phyloP scores from a whole-genome alignment of 2,113 vertebrate species.

The human (Homo sapiens) region DNA sequence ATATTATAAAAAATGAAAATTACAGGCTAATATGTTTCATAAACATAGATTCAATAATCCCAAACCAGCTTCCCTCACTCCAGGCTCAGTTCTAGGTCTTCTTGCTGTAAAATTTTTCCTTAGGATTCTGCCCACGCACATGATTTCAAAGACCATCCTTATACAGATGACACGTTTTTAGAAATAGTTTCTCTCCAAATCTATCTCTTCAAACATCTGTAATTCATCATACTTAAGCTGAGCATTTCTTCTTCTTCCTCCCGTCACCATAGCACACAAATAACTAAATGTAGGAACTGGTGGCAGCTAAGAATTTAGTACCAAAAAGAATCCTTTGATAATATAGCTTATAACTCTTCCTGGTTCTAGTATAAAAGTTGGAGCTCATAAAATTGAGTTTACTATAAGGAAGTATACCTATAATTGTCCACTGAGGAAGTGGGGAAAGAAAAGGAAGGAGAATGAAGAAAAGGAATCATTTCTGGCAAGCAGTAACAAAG shows the following conservation, averaged over 20 bases:
- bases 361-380: neutral
- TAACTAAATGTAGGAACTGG: neutral
- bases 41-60: neutral
- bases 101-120: neutral
- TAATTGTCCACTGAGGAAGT: neutral
- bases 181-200: neutral
- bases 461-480: neutral
- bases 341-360: constrained; percentile 4
- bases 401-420: constrained; percentile 22
- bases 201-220: neutral
- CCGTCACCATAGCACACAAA: neutral
- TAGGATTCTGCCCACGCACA: neutral
- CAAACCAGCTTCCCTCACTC: neutral
- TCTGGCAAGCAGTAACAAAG: neutral
- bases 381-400: constrained; percentile 11
- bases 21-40: neutral
- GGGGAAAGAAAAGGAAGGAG: neutral
- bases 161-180: neutral
- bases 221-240: neutral
- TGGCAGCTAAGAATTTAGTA: neutral
- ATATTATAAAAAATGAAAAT: constrained; percentile 4
- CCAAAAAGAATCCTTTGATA: constrained; percentile 33
- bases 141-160: neutral
- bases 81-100: neutral
- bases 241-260: neutral